These are phyloP conservation scores for Lytechinus variegatus DNA, from an alignment of 35 echinoderm and acorn worm genomes.

Conservation along the genomic window DNA sequence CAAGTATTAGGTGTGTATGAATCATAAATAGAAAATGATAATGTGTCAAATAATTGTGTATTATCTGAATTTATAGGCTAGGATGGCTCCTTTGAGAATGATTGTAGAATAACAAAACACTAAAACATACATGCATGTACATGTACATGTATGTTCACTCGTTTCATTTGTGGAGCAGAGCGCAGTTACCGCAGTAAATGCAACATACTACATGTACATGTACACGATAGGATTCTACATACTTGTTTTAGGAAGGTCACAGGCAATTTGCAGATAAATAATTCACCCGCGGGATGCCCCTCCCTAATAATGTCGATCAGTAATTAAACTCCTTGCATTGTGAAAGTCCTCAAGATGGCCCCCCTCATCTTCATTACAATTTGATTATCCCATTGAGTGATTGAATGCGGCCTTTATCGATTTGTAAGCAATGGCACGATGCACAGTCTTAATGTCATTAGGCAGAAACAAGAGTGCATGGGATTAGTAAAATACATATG, in stretches of 20 bases:
- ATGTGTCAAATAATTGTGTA: too few relatives aligned
- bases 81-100: too few relatives aligned
- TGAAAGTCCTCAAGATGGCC: neutral
- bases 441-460: neutral
- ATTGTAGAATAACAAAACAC: too few relatives aligned
- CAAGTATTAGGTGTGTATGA: too few relatives aligned
- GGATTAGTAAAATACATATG: neutral
- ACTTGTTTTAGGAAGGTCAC: neutral
- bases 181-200: neutral
- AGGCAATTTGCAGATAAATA: neutral
- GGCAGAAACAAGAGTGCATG: neutral
- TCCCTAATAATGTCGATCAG: neutral
- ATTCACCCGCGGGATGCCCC: neutral
- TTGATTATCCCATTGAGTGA: conserved; percentile 19
- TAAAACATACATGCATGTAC: too few relatives aligned
- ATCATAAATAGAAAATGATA: too few relatives aligned
- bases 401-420: neutral
- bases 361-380: conserved; percentile 9
- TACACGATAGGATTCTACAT: neutral
- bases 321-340: neutral
- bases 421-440: neutral
- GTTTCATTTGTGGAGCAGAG: too few relatives aligned
- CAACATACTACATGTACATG: neutral
- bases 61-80: too few relatives aligned
- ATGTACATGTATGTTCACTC: too few relatives aligned